phyloP scores from a whole-genome alignment of 2,888 invertebrate genomes.

The Shargacucullia verbasci region DNA sequence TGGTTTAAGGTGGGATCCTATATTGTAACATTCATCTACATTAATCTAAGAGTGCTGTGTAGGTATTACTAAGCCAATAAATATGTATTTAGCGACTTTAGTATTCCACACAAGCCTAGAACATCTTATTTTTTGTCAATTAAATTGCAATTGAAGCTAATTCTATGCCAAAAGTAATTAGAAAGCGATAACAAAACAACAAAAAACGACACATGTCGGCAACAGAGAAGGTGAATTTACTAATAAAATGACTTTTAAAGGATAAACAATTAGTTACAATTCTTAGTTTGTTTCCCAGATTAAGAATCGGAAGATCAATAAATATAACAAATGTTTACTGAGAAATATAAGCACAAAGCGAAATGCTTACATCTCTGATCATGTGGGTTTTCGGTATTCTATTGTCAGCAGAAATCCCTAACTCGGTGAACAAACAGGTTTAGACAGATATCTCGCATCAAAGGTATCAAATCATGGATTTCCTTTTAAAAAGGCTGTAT shows the following conservation, averaged over 20 bases:
- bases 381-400: conserved; percentile 45
- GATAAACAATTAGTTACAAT: conserved; percentile 3
- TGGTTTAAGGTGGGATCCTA: too few relatives aligned
- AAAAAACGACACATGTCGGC: conserved; percentile 6
- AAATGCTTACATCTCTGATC: conserved; percentile 33
- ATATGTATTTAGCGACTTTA: too few relatives aligned
- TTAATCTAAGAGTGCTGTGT: neutral
- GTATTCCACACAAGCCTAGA: neutral
- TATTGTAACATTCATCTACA: neutral
- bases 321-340: conserved; percentile 42
- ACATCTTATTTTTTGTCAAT: neutral
- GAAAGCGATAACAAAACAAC: conserved; percentile 10
- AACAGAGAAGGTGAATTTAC: conserved; percentile 2
- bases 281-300: conserved; percentile 19
- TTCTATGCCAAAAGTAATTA: conserved; percentile 6
- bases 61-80: neutral
- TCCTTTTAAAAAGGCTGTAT: conserved; percentile 25
- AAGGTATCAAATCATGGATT: conserved; percentile 49
- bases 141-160: conserved; percentile 10
- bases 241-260: conserved; percentile 6
- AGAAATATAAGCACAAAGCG: conserved; percentile 43
- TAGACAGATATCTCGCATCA: conserved; percentile 49
- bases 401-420: conserved; percentile 54
- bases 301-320: conserved; percentile 29
- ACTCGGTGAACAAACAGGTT: conserved; percentile 49